A percentile compares a stretch with the other conserved stretches of the same genome.
These are phyloP conservation scores for Megalurothrips usitatus DNA, from an alignment of 2,888 invertebrate genomes.

Conservation along the genomic window DNA sequence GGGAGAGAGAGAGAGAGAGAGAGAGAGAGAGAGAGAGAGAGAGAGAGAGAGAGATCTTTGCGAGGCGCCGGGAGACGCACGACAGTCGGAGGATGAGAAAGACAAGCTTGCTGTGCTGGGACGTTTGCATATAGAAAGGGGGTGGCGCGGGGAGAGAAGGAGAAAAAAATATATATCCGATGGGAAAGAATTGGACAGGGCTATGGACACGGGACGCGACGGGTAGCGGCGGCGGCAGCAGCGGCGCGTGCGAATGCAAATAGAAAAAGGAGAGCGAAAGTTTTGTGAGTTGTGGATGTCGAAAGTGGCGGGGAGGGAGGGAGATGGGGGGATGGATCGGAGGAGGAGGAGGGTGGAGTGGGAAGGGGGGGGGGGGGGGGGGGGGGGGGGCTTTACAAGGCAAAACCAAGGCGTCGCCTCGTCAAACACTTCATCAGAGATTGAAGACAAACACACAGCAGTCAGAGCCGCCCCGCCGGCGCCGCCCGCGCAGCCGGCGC, in stretches of 20 bases:
- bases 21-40: constrained; percentile 11
- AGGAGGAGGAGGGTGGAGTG: background rate
- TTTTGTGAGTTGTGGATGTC: too few relatives aligned
- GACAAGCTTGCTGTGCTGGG: background rate
- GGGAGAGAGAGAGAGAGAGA: background rate
- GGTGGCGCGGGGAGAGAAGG: too few relatives aligned
- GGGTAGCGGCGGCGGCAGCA: too few relatives aligned
- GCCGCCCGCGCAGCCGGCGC: background rate
- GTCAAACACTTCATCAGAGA: constrained; percentile 2
- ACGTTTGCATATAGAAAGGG: too few relatives aligned
- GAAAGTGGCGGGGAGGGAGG: background rate
- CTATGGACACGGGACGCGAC: too few relatives aligned
- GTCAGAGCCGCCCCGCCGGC: background rate
- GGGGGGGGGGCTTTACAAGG: background rate
- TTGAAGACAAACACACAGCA: background rate
- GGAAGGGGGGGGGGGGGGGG: background rate
- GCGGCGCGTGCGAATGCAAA: too few relatives aligned
- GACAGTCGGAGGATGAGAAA: background rate
- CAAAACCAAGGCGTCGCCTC: background rate
- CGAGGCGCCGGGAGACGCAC: background rate
- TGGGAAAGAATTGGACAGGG: too few relatives aligned
- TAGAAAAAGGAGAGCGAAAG: too few relatives aligned
- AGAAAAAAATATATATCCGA: too few relatives aligned
- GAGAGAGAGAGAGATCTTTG: constrained; percentile 1
- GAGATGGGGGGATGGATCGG: background rate